Evolutionary conservation across 2,797 vertebrate genomes (phyloP), one percentile per base, ranked within the genome.

Genomic region (Adelosebastes latens): DNA sequence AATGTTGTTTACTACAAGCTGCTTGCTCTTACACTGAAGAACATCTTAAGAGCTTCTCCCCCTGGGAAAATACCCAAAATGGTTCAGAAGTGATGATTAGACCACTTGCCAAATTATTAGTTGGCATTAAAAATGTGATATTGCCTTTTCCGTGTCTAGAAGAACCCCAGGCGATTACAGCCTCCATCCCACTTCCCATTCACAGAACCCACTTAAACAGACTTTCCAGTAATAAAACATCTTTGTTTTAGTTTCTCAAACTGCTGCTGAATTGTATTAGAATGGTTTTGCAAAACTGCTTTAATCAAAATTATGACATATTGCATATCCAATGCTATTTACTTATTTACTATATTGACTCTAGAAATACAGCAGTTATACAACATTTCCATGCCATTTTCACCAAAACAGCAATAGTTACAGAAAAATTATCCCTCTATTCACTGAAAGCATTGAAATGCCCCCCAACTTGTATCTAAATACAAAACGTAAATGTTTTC

Each of bases 81-180:
- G 34, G 25, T 75, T 73, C 46, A 63, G 65, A 87, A 59, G 75
- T 56, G 20, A 75, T 65, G 59, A 82, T 86, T 79, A 72, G 32
- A 59, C 71, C 27, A 24, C 22, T 79, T 60, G 77, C 2, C 66
- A 72, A 75, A 86, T 77, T 61, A 78, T 82, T 55, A 63, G 53
- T 29, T 82, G 49, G 77, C 53, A 66, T 72, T 78, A 61, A 80
- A 81, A 65, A 49, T 42, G 32, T 56, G 4, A 59, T 67, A 64
- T 63, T 56, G 31, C 34, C 39, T 74, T 82, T 70, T 65, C 27
- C 42, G 62, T 58, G 31, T 83, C 81, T 64, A 69, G 42, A 83
- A 61, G 64, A 67, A 70, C 56, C 70, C 60, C 46, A 61, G 66
- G 58, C 27, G 2, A 77, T 76, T 78, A 62, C 49, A 79, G 62